Percentiles rank a stretch among this genome's conserved stretches.
phyloP scores from a whole-genome alignment of 2,888 invertebrate genomes.

The Neoitamus cyanurus region DNA sequence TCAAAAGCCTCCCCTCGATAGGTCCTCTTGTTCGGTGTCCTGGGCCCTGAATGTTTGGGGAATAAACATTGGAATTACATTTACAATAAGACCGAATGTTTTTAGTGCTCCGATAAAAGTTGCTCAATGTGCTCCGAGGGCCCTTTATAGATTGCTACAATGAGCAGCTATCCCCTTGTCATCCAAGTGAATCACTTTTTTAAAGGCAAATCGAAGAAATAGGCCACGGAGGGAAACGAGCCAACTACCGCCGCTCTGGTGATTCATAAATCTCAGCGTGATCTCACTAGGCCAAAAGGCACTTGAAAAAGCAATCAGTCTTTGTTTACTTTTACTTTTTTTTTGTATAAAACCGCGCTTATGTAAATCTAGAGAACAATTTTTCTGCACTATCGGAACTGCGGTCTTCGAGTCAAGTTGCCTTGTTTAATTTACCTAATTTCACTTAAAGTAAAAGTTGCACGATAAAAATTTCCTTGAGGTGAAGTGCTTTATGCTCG shows the following conservation, averaged over 20 bases:
- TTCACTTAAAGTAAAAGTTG: background rate
- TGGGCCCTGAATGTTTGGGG: background rate
- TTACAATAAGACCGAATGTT: background rate
- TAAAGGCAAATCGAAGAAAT: background rate
- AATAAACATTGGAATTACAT: background rate
- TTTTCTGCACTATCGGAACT: background rate
- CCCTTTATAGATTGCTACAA: background rate
- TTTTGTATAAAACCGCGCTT: background rate
- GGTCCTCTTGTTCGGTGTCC: background rate
- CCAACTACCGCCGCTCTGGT: background rate
- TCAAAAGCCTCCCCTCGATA: background rate
- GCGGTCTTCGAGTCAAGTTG: background rate
- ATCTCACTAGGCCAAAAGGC: background rate
- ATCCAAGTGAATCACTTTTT: background rate
- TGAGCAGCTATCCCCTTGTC: background rate
- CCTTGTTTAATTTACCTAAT: background rate
- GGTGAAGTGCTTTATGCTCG: background rate
- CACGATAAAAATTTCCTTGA: background rate
- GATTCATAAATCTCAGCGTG: constrained; percentile 1
- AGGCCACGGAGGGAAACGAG: background rate
- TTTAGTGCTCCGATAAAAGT: background rate
- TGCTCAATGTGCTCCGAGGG: background rate
- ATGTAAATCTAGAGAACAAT: background rate
- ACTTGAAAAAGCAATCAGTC: background rate
- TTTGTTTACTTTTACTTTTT: background rate